phyloP scores from a whole-genome alignment of 2,888 invertebrate species.

The Abrostola triplasia region DNA sequence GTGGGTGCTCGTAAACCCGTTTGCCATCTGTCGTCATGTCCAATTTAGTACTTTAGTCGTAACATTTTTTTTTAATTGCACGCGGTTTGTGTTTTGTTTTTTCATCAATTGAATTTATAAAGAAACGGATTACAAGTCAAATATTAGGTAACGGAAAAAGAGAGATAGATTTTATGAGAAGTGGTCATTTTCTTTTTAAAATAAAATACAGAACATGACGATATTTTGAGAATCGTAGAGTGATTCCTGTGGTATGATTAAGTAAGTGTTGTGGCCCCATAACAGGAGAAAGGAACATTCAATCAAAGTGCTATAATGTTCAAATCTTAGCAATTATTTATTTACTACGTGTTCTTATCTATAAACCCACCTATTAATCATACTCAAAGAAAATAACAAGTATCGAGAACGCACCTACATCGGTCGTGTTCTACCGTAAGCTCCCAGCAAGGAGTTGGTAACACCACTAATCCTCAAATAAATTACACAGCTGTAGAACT shows the following conservation, averaged over 20 bases:
- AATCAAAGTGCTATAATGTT: too few species aligned
- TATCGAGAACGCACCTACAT: conserved; percentile 15
- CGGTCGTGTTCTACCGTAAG: conserved; percentile 37
- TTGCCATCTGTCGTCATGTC: conserved; percentile 17
- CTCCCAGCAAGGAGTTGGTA: conserved; percentile 28
- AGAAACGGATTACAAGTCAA: too few species aligned
- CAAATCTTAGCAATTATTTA: too few species aligned
- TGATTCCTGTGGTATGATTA: too few species aligned
- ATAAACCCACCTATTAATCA: neutral
- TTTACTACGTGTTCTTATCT: conserved; percentile 4
- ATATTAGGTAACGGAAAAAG: too few species aligned
- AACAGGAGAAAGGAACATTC: too few species aligned
- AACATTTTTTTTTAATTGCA: conserved; percentile 2
- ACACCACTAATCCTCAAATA: conserved; percentile 48
- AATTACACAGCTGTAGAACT: conserved; percentile 39
- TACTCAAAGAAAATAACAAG: conserved; percentile 7
- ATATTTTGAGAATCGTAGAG: too few species aligned
- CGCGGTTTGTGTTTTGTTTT: neutral
- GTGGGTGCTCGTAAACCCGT: neutral
- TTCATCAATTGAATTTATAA: neutral
- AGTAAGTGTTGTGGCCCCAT: too few species aligned
- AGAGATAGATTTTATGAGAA: too few species aligned
- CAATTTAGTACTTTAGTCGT: conserved; percentile 6
- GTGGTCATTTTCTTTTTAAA: too few species aligned
- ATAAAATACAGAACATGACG: too few species aligned